Percentiles rank a stretch among this genome's conserved stretches.
phyloP scores from a whole-genome alignment of 1,140 invertebrate genomes.

The Eriocheir sinensis region DNA sequence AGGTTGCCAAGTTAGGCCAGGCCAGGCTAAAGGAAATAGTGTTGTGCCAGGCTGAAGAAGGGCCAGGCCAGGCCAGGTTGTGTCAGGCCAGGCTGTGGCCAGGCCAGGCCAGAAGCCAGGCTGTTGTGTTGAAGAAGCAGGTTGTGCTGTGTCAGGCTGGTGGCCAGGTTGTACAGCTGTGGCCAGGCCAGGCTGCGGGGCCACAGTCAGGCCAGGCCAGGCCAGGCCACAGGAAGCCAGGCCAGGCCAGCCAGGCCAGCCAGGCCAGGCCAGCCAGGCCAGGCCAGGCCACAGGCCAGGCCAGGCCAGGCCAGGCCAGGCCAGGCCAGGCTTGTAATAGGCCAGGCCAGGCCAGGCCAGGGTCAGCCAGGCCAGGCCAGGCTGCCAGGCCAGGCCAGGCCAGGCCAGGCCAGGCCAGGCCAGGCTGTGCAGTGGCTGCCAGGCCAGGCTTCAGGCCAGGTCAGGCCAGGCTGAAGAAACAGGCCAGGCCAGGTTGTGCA shows the following conservation, averaged over 20 bases:
- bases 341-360: constrained; percentile 72
- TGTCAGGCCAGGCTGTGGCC: constrained; percentile 78
- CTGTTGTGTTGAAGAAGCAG: neutral
- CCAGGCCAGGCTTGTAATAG: neutral
- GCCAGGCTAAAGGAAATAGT: constrained; percentile 40
- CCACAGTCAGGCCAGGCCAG: constrained; percentile 50
- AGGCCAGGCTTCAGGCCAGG: constrained; percentile 30
- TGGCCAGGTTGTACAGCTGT: constrained; percentile 62
- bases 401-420: constrained; percentile 67
- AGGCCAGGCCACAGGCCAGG: constrained; percentile 55
- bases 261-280: constrained; percentile 60
- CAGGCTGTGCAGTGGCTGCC: constrained; percentile 45
- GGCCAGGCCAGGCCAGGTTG: constrained; percentile 79
- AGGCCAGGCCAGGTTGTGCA: constrained; percentile 56
- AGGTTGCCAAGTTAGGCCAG: neutral
- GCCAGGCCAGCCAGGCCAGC: constrained; percentile 48
- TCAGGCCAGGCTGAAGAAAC: constrained; percentile 56
- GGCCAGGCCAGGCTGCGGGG: constrained; percentile 28
- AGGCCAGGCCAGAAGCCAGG: constrained; percentile 79
- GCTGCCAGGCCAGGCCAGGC: constrained; percentile 30
- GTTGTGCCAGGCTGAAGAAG: constrained; percentile 67
- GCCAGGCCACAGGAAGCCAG: constrained; percentile 35
- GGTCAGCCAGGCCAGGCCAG: constrained; percentile 59
- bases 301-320: neutral
- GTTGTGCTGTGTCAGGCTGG: constrained; percentile 53